Conservation (phyloP, 1,140 invertebrate species). For the Drosophila varians region DNA sequence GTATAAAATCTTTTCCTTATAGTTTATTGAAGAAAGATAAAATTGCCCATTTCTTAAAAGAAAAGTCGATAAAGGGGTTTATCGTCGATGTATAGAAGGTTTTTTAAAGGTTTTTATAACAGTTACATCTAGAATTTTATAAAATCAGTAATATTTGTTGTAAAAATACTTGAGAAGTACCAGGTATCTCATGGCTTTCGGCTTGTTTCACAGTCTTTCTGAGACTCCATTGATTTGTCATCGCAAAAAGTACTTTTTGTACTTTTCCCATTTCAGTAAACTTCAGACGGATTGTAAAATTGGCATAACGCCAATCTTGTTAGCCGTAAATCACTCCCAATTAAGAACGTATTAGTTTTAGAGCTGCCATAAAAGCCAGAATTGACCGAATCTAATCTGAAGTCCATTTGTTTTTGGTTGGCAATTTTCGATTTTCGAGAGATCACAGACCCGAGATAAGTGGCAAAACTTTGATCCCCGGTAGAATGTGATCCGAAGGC, state of each 20-base stretch:
- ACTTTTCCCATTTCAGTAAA: background rate
- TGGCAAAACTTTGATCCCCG: conserved; percentile 60
- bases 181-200: background rate
- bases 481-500: conserved; percentile 16
- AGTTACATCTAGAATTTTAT: background rate
- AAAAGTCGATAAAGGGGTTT: too few species aligned
- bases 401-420: conserved; percentile 1
- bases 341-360: conserved; percentile 59
- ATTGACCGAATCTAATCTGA: conserved; percentile 23
- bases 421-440: conserved; percentile 34
- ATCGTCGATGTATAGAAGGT: background rate
- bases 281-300: background rate
- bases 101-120: background rate
- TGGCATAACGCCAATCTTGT: conserved; percentile 18
- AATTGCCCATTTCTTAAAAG: too few species aligned
- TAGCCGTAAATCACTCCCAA: conserved; percentile 59
- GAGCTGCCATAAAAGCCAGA: conserved; percentile 33
- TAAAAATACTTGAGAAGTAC: background rate
- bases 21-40: too few species aligned
- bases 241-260: background rate
- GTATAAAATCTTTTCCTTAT: too few species aligned
- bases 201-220: background rate
- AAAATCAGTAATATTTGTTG: background rate
- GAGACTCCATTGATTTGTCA: background rate
- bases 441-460: conserved; percentile 37